Evolutionary conservation across 2,797 vertebrate genomes (phyloP).

Genomic region (Myotis planiceps): DNA sequence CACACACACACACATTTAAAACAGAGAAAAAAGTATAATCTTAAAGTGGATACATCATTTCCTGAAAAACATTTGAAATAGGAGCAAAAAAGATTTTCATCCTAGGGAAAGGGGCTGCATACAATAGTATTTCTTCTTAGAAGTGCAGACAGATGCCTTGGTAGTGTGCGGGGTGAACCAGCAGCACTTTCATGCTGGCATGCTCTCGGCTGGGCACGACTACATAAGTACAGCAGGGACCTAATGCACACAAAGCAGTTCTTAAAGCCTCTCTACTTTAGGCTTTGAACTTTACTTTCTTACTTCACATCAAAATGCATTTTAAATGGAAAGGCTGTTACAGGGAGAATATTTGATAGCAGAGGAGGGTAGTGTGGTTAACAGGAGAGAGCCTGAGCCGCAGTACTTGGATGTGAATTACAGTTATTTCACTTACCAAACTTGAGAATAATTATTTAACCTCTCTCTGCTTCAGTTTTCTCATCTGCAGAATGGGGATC

Average conservation of each 20-base stretch:
- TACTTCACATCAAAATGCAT: neutral
- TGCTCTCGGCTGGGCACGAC: neutral
- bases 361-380: neutral
- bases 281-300: neutral
- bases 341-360: neutral
- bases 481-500: neutral
- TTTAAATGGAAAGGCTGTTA: neutral
- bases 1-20: neutral
- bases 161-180: neutral
- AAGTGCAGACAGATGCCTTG: neutral
- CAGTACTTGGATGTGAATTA: neutral
- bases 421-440: neutral
- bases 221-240: neutral
- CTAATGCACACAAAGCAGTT: neutral
- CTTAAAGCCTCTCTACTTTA: neutral
- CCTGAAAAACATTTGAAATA: neutral
- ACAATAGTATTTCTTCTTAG: neutral
- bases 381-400: neutral
- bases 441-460: neutral
- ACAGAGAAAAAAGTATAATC: neutral
- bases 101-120: neutral
- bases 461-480: neutral
- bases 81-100: neutral
- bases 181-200: neutral
- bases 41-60: neutral